phyloP scores from a whole-genome alignment of 1,140 invertebrate species.

The Belonocnema kinseyi region DNA sequence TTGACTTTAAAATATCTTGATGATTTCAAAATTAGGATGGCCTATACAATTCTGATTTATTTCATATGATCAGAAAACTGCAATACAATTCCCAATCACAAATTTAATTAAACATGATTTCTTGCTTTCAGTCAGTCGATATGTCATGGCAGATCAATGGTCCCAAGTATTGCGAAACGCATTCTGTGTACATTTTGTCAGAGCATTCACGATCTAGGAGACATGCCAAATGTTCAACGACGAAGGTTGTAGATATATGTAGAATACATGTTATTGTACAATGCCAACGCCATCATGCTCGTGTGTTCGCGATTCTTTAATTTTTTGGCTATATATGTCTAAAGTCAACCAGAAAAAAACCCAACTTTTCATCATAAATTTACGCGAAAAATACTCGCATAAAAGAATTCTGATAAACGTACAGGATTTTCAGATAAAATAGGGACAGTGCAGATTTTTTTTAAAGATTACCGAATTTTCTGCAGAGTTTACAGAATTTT shows the following conservation, averaged over 20 bases:
- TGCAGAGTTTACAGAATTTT: no score
- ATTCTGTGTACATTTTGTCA: constrained; percentile 11
- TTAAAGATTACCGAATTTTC: no score
- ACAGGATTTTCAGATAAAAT: no score
- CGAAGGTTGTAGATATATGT: constrained; percentile 5
- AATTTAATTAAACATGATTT: neutral
- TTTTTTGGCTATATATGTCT: neutral
- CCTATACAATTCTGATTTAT: no score
- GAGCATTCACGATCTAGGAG: constrained; percentile 10
- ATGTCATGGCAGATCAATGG: constrained; percentile 29
- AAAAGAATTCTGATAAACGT: no score
- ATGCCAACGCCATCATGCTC: neutral
- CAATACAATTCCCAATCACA: neutral
- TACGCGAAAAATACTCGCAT: no score
- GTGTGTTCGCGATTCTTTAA: neutral
- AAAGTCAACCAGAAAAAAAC: no score
- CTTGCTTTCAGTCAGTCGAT: neutral
- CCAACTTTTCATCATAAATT: no score
- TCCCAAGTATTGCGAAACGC: constrained; percentile 9
- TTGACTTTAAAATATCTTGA: no score
- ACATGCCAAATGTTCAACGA: constrained; percentile 18
- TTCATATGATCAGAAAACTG: no score
- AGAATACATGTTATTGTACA: neutral
- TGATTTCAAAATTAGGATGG: no score
- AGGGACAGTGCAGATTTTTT: no score